These are phyloP conservation scores for Cecropterus lyciades DNA, from an alignment of 1,140 invertebrate genomes.

Conservation along the genomic window DNA sequence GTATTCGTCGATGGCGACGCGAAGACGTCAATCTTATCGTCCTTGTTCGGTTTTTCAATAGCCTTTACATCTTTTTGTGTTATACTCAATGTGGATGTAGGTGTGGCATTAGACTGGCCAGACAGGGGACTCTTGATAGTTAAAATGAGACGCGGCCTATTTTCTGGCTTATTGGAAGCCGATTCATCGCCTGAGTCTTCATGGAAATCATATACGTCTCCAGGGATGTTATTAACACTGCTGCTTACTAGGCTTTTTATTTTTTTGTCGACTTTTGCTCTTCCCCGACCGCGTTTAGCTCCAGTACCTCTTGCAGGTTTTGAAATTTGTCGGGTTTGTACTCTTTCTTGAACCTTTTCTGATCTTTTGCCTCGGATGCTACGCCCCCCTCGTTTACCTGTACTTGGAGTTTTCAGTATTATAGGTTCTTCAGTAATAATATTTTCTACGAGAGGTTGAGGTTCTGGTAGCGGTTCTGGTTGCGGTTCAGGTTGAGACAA, in stretches of 20 bases:
- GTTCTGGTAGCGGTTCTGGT: no score
- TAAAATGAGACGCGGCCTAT: conserved; percentile 89
- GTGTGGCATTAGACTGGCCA: conserved; percentile 61
- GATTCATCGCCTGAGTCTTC: conserved; percentile 92
- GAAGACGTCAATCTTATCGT: conserved; percentile 87
- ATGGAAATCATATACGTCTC: conserved; percentile 93
- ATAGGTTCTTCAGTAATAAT: conserved; percentile 48
- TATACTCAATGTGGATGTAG: conserved; percentile 69
- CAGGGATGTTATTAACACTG: conserved; percentile 79
- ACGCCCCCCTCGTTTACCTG: conserved; percentile 81
- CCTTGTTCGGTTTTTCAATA: conserved; percentile 76
- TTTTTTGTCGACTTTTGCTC: conserved; percentile 85
- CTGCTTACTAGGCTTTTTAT: conserved; percentile 81
- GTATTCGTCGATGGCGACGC: conserved; percentile 86
- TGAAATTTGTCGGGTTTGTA: conserved; percentile 85
- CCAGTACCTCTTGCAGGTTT: conserved; percentile 83
- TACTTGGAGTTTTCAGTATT: conserved; percentile 43
- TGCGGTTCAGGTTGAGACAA: conserved; percentile 17
- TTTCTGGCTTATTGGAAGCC: conserved; percentile 80
- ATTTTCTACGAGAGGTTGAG: conserved; percentile 33
- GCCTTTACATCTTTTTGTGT: conserved; percentile 66
- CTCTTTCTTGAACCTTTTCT: conserved; percentile 76
- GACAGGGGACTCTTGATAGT: conserved; percentile 90
- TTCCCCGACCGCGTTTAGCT: conserved; percentile 79
- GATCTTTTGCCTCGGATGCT: conserved; percentile 83